phyloP scores from a whole-genome alignment of 2,888 invertebrate genomes.

The Leucophenga maculata region DNA sequence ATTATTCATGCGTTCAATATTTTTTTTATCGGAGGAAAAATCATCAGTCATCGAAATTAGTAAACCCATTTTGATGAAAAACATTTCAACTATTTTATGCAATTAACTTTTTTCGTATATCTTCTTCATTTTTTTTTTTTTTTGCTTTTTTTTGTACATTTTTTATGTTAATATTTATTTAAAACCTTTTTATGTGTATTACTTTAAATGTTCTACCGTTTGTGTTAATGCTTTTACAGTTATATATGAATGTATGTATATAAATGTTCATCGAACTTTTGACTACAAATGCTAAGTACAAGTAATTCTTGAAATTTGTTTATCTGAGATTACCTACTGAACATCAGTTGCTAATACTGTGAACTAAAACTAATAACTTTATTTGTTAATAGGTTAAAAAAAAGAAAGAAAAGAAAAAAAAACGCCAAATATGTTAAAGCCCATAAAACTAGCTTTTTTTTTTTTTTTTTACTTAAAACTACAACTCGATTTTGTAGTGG shows the following conservation, averaged over 20 bases:
- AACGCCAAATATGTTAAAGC: conserved; percentile 32
- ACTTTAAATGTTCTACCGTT: too few relatives aligned
- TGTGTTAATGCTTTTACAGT: too few relatives aligned
- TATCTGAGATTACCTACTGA: background rate
- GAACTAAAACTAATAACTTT: too few relatives aligned
- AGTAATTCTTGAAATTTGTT: background rate
- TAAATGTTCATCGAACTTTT: conserved; percentile 33
- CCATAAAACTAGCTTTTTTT: too few relatives aligned
- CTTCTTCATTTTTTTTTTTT: conserved; percentile 14
- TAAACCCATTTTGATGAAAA: background rate
- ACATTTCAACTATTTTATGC: background rate
- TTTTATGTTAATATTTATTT: background rate
- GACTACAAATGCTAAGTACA: conserved; percentile 12
- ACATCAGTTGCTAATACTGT: conserved; percentile 6
- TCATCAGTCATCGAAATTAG: background rate
- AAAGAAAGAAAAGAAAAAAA: conserved; percentile 37
- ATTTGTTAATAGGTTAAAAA: too few relatives aligned
- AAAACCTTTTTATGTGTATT: background rate
- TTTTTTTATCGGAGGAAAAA: background rate
- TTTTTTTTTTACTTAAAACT: background rate
- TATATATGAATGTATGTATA: conserved; percentile 34
- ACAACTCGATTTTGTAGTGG: background rate
- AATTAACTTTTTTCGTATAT: conserved; percentile 10
- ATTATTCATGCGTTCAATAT: background rate
- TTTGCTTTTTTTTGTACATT: conserved; percentile 21